These are phyloP conservation scores for Spilosoma lubricipeda DNA, from an alignment of 2,888 invertebrate species.

Conservation along the genomic window DNA sequence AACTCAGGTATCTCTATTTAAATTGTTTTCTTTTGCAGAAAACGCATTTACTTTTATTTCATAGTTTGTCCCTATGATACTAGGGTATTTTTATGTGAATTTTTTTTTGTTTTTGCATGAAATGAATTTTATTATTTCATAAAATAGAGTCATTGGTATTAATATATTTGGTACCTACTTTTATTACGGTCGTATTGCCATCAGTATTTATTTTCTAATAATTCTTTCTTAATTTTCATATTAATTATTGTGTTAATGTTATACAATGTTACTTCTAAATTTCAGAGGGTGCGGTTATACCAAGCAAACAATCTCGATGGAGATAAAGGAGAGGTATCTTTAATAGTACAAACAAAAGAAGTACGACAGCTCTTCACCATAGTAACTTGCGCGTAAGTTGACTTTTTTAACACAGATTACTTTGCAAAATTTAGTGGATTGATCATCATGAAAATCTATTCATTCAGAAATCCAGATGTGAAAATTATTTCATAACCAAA, in stretches of 20 bases:
- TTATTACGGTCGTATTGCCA: background rate
- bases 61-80: background rate
- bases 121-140: background rate
- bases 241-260: background rate
- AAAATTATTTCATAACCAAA: background rate
- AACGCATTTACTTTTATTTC: background rate
- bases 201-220: background rate
- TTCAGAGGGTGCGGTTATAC: background rate
- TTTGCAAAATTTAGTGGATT: background rate
- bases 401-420: background rate
- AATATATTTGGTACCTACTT: background rate
- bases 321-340: background rate
- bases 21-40: background rate
- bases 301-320: no score
- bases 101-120: background rate
- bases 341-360: conserved; percentile 6
- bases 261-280: background rate
- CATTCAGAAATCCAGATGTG: background rate
- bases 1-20: background rate
- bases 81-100: background rate
- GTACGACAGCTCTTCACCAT: background rate
- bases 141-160: background rate
- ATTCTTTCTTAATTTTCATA: background rate
- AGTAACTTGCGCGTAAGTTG: conserved; percentile 11
- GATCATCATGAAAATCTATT: background rate